These are phyloP conservation scores for Caenorhabditis auriculariae DNA, from an alignment of 2,888 invertebrate genomes.

Conservation along the genomic window DNA sequence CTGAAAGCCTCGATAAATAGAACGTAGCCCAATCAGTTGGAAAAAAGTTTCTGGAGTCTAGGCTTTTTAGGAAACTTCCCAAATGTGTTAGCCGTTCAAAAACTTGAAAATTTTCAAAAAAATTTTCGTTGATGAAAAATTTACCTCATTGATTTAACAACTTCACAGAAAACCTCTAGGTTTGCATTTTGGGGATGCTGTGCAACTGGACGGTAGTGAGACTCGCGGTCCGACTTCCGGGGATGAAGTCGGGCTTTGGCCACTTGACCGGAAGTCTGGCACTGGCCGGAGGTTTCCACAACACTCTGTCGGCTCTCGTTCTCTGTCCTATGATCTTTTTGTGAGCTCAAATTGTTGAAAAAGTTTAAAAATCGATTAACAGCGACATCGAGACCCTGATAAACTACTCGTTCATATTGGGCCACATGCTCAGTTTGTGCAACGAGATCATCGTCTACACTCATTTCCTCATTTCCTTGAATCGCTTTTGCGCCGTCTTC, in stretches of 20 bases:
- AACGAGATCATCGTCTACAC: conserved; percentile 11
- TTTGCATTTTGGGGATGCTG: not conserved
- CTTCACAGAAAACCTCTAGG: not conserved
- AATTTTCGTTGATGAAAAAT: not conserved
- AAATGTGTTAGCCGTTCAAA: too few species aligned
- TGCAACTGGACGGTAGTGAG: too few species aligned
- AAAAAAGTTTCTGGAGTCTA: too few species aligned
- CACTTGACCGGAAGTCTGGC: conserved; percentile 11
- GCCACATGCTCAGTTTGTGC: conserved; percentile 8
- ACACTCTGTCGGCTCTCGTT: conserved; percentile 12
- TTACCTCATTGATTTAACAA: not conserved
- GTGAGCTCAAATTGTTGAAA: not conserved
- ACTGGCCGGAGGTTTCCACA: conserved; percentile 6
- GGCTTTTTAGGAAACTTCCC: too few species aligned
- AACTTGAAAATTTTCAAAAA: too few species aligned
- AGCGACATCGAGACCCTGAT: conserved; percentile 6
- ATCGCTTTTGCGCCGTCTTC: conserved; percentile 5
- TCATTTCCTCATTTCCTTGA: conserved; percentile 8
- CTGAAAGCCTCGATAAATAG: too few species aligned
- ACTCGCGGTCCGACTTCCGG: too few species aligned
- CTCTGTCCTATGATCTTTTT: conserved; percentile 16
- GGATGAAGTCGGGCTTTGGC: conserved; percentile 7
- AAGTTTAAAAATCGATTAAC: not conserved
- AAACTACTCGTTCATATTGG: not conserved
- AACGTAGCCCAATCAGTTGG: too few species aligned